Conservation (phyloP, 1,140 invertebrate genomes). For the Drosophila nigromelanica region DNA sequence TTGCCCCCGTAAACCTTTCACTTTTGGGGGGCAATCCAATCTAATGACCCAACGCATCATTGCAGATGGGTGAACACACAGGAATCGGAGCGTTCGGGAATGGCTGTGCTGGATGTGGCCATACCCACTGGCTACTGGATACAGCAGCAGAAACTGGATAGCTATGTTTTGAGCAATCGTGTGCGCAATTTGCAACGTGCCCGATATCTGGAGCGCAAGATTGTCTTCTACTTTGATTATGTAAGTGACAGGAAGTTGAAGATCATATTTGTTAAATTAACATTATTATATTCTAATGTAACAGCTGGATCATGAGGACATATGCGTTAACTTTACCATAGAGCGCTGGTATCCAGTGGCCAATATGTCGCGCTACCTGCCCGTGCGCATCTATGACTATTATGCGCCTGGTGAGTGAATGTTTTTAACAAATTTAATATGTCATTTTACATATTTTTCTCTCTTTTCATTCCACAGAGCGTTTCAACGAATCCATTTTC, state of each 20-base stretch:
- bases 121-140: slow-evolving; percentile 97
- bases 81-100: slow-evolving; percentile 93
- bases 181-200: slow-evolving; percentile 93
- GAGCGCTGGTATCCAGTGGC: slow-evolving; percentile 98
- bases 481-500: slow-evolving; percentile 97
- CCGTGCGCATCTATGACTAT: slow-evolving; percentile 96
- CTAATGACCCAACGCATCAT: no score
- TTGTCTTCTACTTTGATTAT: slow-evolving; percentile 98
- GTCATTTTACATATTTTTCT: slow-evolving; percentile 12
- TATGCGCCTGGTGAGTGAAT: slow-evolving; percentile 93
- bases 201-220: slow-evolving; percentile 90
- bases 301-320: slow-evolving; percentile 91
- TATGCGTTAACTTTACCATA: slow-evolving; percentile 96
- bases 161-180: slow-evolving; percentile 89
- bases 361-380: slow-evolving; percentile 96
- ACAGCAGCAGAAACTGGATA: slow-evolving; percentile 94
- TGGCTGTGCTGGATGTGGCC: slow-evolving; percentile 95
- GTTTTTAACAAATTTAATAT: slow-evolving; percentile 10
- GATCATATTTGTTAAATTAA: neutral
- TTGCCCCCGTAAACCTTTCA: neutral
- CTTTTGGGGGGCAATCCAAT: no score
- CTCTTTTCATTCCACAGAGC: slow-evolving; percentile 87
- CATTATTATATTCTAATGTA: slow-evolving; percentile 21
- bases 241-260: slow-evolving; percentile 85
- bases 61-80: slow-evolving; percentile 90